These are phyloP conservation scores for Alectura lathami DNA, from an alignment of 2,113 vertebrate genomes.

Conservation along the genomic window DNA sequence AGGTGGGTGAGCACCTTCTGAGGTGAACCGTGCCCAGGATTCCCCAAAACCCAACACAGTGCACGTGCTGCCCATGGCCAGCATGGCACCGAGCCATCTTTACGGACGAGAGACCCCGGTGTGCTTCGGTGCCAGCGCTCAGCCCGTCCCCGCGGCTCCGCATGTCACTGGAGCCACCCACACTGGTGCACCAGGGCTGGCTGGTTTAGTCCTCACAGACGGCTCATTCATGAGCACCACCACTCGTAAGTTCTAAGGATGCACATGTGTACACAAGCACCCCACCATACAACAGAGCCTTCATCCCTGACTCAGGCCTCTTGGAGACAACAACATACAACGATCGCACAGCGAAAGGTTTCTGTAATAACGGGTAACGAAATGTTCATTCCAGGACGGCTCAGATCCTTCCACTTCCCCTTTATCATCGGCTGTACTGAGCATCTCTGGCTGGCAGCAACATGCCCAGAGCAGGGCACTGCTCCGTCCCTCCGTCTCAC, in stretches of 20 bases:
- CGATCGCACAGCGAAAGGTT: background rate
- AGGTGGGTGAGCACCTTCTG: background rate
- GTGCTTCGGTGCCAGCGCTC: background rate
- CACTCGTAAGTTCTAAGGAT: fast-evolving
- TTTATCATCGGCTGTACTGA: background rate
- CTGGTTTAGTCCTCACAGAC: background rate
- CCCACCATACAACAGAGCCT: background rate
- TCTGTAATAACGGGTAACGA: background rate
- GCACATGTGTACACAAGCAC: fast-evolving
- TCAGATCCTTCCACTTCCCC: background rate
- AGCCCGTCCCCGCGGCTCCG: background rate
- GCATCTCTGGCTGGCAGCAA: background rate
- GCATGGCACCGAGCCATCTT: background rate
- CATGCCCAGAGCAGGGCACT: background rate
- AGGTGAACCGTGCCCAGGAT: fast-evolving
- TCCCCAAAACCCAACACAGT: background rate
- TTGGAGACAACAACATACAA: background rate
- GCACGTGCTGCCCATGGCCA: background rate
- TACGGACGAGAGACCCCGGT: fast-evolving
- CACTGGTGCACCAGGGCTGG: background rate
- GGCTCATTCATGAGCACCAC: background rate
- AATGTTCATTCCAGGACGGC: background rate
- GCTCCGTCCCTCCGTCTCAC: background rate
- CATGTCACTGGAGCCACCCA: background rate
- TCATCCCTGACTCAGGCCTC: background rate